These are phyloP conservation scores for Paratrypauchen microcephalus DNA, from an alignment of 2,797 vertebrate genomes.

Conservation along the genomic window DNA sequence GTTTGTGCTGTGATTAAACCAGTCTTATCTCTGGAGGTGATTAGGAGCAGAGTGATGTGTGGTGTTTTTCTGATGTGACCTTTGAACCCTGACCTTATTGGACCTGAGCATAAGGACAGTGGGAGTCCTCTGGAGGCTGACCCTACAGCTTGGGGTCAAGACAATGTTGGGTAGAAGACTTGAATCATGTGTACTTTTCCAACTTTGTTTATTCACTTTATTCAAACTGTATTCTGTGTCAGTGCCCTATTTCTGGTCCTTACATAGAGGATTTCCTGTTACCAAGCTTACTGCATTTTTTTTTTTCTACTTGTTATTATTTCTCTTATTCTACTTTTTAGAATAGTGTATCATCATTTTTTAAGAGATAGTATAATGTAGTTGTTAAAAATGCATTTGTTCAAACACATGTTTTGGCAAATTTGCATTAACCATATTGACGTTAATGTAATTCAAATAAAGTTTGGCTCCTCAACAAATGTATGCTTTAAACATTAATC, in stretches of 20 bases:
- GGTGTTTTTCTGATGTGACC: conserved; percentile 42
- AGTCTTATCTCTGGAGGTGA: conserved; percentile 43
- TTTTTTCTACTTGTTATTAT: neutral
- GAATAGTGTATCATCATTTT: too few relatives aligned
- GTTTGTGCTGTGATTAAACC: conserved; percentile 26
- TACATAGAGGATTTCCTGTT: neutral
- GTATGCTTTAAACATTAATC: neutral
- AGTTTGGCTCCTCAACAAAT: neutral
- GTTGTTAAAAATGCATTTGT: too few relatives aligned
- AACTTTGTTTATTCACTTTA: conserved; percentile 13
- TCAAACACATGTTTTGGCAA: too few relatives aligned
- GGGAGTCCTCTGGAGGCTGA: conserved; percentile 30
- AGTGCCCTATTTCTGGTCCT: neutral
- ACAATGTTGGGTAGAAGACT: conserved; percentile 4
- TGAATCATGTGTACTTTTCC: conserved; percentile 27
- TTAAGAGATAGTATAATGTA: too few relatives aligned
- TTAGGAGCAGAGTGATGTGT: conserved; percentile 30
- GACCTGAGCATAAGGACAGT: conserved; percentile 33
- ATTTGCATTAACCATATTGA: too few relatives aligned
- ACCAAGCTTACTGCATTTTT: neutral
- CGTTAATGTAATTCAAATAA: neutral
- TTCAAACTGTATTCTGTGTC: too few relatives aligned
- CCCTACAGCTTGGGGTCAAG: conserved; percentile 40
- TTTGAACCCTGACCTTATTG: conserved; percentile 26
- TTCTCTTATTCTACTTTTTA: neutral